Conservation (phyloP, 2,113 vertebrate species). For the Ibidorhyncha struthersii region DNA sequence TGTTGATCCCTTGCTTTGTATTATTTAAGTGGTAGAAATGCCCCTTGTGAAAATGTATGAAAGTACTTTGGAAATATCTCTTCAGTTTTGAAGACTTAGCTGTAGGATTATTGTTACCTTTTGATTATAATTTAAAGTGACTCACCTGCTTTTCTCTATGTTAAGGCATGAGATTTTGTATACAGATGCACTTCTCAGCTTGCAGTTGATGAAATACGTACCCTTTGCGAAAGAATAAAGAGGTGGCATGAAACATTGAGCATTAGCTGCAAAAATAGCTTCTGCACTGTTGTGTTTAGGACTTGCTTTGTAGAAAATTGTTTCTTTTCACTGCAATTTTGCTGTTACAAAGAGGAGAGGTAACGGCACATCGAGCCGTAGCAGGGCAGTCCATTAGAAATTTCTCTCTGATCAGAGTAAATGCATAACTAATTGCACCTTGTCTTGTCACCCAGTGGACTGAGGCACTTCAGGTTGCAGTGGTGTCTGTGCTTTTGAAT, state of each 20-base stretch:
- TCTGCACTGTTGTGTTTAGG: not conserved
- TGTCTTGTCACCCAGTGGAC: not conserved
- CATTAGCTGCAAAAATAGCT: not conserved
- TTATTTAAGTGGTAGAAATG: conserved; percentile 21
- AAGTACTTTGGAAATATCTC: not conserved
- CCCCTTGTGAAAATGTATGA: not conserved
- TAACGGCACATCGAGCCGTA: not conserved
- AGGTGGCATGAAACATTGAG: not conserved
- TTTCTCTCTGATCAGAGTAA: not conserved
- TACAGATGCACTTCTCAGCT: not conserved
- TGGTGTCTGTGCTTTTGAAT: not conserved
- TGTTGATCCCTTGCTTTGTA: not conserved
- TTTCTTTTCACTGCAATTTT: conserved; percentile 26
- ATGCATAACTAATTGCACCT: not conserved
- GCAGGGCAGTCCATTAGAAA: not conserved
- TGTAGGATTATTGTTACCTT: conserved; percentile 18
- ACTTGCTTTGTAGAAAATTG: not conserved
- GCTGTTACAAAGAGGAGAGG: not conserved
- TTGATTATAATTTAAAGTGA: conserved; percentile 5
- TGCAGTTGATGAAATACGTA: not conserved
- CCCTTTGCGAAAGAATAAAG: not conserved
- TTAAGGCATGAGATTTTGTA: not conserved
- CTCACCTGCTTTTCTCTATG: not conserved
- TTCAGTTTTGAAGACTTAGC: not conserved
- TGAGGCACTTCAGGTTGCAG: not conserved